phyloP scores from a whole-genome alignment of 2,113 vertebrate species.

The Turnix velox region DNA sequence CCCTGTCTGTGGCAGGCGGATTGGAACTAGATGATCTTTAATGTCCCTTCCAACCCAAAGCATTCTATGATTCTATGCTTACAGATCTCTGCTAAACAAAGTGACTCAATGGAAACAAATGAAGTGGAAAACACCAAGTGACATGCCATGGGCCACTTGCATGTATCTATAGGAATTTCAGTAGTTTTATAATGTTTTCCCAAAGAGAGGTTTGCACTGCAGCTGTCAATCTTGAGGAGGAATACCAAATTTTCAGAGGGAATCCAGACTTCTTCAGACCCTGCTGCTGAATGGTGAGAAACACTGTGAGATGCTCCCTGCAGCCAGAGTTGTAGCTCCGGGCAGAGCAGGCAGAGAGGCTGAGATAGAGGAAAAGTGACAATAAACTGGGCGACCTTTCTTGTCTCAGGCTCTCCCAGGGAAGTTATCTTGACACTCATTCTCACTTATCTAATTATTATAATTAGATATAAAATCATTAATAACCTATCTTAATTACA shows the following conservation, averaged over 20 bases:
- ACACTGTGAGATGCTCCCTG: not conserved
- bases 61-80: too few species aligned
- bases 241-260: not conserved
- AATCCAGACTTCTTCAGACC: not conserved
- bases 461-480: conserved; percentile 1
- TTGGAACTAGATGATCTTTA: too few species aligned
- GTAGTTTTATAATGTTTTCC: not conserved
- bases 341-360: not conserved
- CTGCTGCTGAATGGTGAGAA: not conserved
- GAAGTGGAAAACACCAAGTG: conserved; percentile 16
- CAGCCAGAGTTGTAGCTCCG: not conserved
- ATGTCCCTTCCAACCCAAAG: too few species aligned
- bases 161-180: not conserved
- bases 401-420: not conserved
- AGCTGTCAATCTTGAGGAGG: not conserved
- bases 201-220: not conserved
- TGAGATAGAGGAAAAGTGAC: fast-evolving
- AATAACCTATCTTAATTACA: conserved; percentile 35
- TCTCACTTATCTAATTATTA: not conserved
- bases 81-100: not conserved
- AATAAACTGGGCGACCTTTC: not conserved
- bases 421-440: not conserved
- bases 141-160: not conserved
- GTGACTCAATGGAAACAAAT: conserved; percentile 34
- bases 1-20: too few species aligned